Percentiles rank a stretch among this genome's conserved stretches.
These are phyloP conservation scores for Diabrotica balteata DNA, from an alignment of 2,888 invertebrate genomes.

Conservation along the genomic window DNA sequence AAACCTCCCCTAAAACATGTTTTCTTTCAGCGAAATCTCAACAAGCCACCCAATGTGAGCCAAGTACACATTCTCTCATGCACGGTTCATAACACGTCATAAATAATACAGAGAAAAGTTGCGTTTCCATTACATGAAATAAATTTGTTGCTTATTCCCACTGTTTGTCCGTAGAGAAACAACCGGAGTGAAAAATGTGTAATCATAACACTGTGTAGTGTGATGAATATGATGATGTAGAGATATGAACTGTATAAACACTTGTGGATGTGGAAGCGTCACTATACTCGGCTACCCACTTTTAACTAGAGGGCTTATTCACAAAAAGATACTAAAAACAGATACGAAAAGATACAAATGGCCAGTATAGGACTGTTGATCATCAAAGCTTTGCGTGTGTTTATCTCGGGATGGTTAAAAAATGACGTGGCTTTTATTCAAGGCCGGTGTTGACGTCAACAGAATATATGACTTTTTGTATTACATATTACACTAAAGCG, in stretches of 20 bases:
- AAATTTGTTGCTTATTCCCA: slow-evolving; percentile 15
- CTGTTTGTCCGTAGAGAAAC: slow-evolving; percentile 5
- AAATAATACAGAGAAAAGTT: slow-evolving; percentile 21
- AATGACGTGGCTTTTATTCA: too few relatives aligned
- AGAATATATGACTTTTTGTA: too few relatives aligned
- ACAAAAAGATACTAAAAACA: slow-evolving; percentile 6
- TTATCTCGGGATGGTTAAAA: too few relatives aligned
- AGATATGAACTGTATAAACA: slow-evolving; percentile 46
- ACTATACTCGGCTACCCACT: background rate
- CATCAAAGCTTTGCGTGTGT: too few relatives aligned
- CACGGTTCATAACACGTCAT: slow-evolving; percentile 11
- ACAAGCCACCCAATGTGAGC: background rate
- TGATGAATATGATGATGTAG: slow-evolving; percentile 43
- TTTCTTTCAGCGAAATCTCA: background rate
- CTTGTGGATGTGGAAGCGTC: slow-evolving; percentile 36
- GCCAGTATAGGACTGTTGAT: too few relatives aligned
- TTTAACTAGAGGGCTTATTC: slow-evolving; percentile 3
- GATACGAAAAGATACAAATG: background rate
- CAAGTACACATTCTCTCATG: slow-evolving; percentile 2
- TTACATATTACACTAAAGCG: too few relatives aligned
- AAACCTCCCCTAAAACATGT: background rate
- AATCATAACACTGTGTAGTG: slow-evolving; percentile 44
- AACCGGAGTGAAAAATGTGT: slow-evolving; percentile 40
- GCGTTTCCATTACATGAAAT: slow-evolving; percentile 26
- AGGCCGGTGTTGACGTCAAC: too few relatives aligned